Base-by-base conservation (phyloP, 2,113 vertebrate species). In the Mus musculus region DNA sequence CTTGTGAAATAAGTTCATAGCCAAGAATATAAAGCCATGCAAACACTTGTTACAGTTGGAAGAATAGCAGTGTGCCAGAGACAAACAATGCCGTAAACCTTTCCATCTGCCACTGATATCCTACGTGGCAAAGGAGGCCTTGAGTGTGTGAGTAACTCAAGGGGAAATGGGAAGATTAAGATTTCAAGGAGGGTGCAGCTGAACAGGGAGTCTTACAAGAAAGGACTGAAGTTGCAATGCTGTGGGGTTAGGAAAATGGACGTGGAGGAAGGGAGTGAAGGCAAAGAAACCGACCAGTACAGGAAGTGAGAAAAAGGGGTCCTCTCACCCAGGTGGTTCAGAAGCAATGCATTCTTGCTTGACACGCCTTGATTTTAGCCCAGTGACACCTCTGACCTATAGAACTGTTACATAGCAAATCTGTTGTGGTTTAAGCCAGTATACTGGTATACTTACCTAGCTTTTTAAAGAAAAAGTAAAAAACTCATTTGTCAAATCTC, bases 241-340 rank as follows among this genome's bases (percentile, higher is more conserved):
- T 67, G 17, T 65, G 33, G 16, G 30, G 22, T 14, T 93, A 89
- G 86, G 77, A 80, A 93, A 90, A 49, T 78, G 73, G 88, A 93
- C 92, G 54, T 33, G 4, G 20, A 95, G 49, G 56, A 86, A 89
- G 69, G 30, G 11, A 28, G 26, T 42, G 46, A 4, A 26, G 7
- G 24, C 61, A 95, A 82, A 30, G 67, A 76, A 94, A 77, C 20
- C 36, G 93, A 77, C 20, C 36, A 92, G 33, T 72, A 22, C 30
- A 85, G 5, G 76, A 88, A 28, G 24, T 16, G 67, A 88, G 49
- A 61, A 42, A 80, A 91, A 11, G 0, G 46, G 67, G 69, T 49
- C 42, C 11, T 71, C 7, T 91, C 46, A 22, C 12, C 9, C 4
- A 39, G 6, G 56, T n/a, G 2, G 9, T 86, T 20, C 3, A n/a